Conservation (phyloP, 2,888 invertebrate species). For the Athalia cordata region DNA sequence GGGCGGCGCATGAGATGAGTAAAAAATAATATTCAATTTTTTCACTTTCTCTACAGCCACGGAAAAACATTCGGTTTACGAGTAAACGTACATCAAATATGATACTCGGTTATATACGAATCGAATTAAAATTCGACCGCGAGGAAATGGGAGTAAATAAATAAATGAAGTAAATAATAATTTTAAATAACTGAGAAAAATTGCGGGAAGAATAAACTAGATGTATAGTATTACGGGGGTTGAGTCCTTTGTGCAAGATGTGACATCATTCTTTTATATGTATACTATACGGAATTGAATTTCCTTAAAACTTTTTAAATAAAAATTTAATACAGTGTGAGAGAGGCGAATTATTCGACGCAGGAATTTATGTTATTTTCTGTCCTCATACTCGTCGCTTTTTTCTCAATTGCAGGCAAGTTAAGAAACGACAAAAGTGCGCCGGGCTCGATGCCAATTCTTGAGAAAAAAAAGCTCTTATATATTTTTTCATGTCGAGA, state of each 20-base stretch:
- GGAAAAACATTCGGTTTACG: background rate
- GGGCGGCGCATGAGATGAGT: background rate
- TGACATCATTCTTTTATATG: background rate
- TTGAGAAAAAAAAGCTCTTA: too few species aligned
- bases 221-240: background rate
- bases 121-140: slow-evolving; percentile 22
- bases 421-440: too few species aligned
- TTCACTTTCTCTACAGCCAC: background rate
- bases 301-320: too few species aligned
- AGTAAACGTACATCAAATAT: background rate
- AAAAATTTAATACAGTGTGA: too few species aligned
- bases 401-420: too few species aligned
- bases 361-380: too few species aligned
- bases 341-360: too few species aligned
- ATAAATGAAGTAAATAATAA: background rate
- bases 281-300: too few species aligned
- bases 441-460: too few species aligned
- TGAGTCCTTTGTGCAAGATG: slow-evolving; percentile 30
- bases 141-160: background rate
- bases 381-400: too few species aligned
- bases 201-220: background rate
- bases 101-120: slow-evolving; percentile 17
- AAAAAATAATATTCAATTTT: background rate
- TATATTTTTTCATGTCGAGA: too few species aligned
- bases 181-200: background rate